These are phyloP conservation scores for Melanostoma mellinum DNA, from an alignment of 2,888 invertebrate genomes.

Conservation along the genomic window DNA sequence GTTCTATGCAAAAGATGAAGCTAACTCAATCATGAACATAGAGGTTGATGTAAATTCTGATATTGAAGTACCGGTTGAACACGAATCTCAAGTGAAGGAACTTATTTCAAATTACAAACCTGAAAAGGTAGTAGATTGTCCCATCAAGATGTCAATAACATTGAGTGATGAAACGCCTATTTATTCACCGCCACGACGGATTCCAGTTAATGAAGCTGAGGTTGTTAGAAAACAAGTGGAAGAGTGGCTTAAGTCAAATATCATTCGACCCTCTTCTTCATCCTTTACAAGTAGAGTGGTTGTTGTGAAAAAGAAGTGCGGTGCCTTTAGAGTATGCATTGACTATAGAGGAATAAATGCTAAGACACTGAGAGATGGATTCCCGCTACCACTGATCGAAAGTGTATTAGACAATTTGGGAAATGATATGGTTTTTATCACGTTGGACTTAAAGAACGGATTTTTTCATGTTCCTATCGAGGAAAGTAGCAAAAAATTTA, in stretches of 20 bases:
- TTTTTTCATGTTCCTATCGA: conserved; percentile 53
- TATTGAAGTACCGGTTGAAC: conserved; percentile 5
- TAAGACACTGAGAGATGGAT: conserved; percentile 76
- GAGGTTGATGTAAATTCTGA: neutral
- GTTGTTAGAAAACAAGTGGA: conserved; percentile 75
- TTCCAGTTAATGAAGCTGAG: conserved; percentile 2
- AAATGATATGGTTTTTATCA: conserved; percentile 29
- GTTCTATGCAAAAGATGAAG: neutral
- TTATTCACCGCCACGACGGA: conserved; percentile 11
- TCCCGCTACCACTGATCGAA: conserved; percentile 79
- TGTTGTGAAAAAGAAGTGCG: conserved; percentile 72
- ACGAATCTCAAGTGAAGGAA: conserved; percentile 4
- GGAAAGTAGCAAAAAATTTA: conserved; percentile 31
- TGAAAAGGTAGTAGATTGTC: neutral
- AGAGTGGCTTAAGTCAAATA: conserved; percentile 75
- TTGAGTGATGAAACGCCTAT: conserved; percentile 27
- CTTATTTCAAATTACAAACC: conserved; percentile 9
- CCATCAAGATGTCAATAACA: conserved; percentile 9
- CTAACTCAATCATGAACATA: neutral
- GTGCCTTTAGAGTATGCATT: conserved; percentile 74
- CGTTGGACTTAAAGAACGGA: conserved; percentile 38
- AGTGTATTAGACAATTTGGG: conserved; percentile 77
- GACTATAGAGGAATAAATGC: conserved; percentile 79
- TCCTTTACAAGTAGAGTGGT: conserved; percentile 74
- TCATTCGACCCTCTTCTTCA: conserved; percentile 75